Evolutionary conservation across 2,888 invertebrate genomes (phyloP).

Genomic region (Mactromeris polynyma): DNA sequence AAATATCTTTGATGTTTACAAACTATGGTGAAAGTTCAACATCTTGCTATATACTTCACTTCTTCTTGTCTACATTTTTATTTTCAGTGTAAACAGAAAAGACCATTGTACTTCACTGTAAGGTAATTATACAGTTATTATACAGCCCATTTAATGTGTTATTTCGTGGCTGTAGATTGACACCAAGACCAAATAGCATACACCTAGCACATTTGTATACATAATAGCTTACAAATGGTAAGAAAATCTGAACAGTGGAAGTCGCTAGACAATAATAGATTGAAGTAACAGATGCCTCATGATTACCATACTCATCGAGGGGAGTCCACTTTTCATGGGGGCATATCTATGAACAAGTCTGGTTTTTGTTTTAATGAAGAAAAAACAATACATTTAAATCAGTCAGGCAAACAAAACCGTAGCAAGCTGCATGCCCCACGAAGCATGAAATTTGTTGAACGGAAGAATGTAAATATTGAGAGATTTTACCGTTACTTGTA

Average conservation of each 20-base stretch:
- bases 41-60: not conserved
- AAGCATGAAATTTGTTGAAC: not conserved
- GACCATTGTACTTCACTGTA: not conserved
- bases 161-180: not conserved
- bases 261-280: not conserved
- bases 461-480: not conserved
- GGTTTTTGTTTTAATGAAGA: not conserved
- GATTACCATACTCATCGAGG: not conserved
- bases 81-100: not conserved
- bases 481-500: not conserved
- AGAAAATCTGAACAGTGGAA: not conserved
- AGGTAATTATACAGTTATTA: not conserved
- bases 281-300: not conserved
- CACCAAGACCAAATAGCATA: not conserved
- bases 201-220: not conserved
- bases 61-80: not conserved
- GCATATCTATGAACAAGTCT: not conserved
- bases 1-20: not conserved
- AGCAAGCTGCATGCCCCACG: not conserved
- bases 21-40: not conserved
- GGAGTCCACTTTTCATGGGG: not conserved
- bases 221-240: not conserved
- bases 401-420: not conserved
- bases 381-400: not conserved
- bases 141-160: not conserved